Conservation (phyloP, 2,888 invertebrate species). For the Cyclophora albipunctata region DNA sequence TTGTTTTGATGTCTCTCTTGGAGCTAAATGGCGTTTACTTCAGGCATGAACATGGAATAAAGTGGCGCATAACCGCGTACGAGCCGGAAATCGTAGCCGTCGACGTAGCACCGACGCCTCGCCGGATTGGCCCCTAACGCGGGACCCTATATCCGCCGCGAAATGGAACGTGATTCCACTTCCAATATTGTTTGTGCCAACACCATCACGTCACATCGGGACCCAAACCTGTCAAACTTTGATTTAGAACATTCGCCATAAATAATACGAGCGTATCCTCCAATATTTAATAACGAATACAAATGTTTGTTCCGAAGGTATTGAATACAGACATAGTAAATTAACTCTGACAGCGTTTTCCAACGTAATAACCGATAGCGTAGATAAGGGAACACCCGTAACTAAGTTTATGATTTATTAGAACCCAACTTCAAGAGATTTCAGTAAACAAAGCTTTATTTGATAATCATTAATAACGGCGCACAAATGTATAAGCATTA, state of each 20-base stretch:
- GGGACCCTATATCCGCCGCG: conserved; percentile 62
- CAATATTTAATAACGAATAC: conserved; percentile 3
- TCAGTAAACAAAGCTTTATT: conserved; percentile 29
- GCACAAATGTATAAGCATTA: neutral
- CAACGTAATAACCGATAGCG: conserved; percentile 29
- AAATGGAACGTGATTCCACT: conserved; percentile 61
- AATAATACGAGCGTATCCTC: neutral
- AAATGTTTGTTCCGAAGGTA: neutral
- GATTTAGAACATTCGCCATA: neutral
- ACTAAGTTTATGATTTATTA: conserved; percentile 43
- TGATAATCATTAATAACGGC: conserved; percentile 16
- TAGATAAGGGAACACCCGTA: conserved; percentile 30
- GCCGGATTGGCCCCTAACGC: conserved; percentile 51
- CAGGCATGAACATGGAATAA: conserved; percentile 41
- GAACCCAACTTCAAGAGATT: conserved; percentile 26
- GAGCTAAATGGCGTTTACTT: conserved; percentile 27
- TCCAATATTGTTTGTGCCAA: conserved; percentile 41
- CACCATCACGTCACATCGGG: conserved; percentile 12
- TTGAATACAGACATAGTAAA: conserved; percentile 7
- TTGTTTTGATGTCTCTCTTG: conserved; percentile 31
- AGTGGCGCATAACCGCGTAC: conserved; percentile 38
- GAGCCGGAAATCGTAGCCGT: conserved; percentile 59
- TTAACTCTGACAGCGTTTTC: conserved; percentile 7
- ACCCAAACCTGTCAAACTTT: conserved; percentile 22
- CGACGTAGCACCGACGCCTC: conserved; percentile 55